phyloP scores from a whole-genome alignment of 1,140 invertebrate genomes.

The Elysia chlorotica region DNA sequence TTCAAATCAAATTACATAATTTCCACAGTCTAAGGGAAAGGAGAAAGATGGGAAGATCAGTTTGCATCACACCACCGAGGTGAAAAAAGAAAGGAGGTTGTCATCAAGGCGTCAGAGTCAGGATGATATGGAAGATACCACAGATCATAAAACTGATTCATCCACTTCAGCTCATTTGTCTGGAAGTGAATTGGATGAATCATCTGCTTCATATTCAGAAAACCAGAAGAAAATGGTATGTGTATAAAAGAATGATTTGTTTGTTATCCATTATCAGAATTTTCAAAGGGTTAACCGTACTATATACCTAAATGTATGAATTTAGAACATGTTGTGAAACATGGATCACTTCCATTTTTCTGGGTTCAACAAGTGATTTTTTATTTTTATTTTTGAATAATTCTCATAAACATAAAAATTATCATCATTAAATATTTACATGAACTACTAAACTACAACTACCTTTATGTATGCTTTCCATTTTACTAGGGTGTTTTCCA shows the following conservation, averaged over 20 bases:
- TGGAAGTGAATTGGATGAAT: slow-evolving; percentile 5
- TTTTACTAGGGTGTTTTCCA: too few relatives aligned
- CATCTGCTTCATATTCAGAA: not conserved
- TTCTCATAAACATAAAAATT: too few relatives aligned
- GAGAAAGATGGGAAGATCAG: slow-evolving; percentile 13
- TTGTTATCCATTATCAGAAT: not conserved
- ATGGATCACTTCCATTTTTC: too few relatives aligned
- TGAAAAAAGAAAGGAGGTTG: slow-evolving; percentile 16
- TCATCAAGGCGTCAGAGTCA: slow-evolving; percentile 12
- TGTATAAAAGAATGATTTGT: not conserved
- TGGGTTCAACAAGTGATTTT: too few relatives aligned
- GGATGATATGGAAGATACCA: not conserved
- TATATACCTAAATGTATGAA: too few relatives aligned
- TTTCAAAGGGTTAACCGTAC: not conserved
- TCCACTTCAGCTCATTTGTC: not conserved
- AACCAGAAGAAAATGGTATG: slow-evolving; percentile 14
- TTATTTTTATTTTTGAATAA: too few relatives aligned
- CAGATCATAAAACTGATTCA: not conserved
- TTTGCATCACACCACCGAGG: not conserved
- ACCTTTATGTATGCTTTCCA: too few relatives aligned
- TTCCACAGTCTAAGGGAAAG: slow-evolving; percentile 12
- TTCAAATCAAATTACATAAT: too few relatives aligned
- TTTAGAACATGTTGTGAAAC: too few relatives aligned
- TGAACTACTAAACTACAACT: too few relatives aligned
- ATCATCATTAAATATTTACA: too few relatives aligned